Percentiles rank a stretch among this genome's conserved stretches.
These are phyloP conservation scores for Heliconius hortense DNA, from an alignment of 2,888 invertebrate species.

Conservation along the genomic window DNA sequence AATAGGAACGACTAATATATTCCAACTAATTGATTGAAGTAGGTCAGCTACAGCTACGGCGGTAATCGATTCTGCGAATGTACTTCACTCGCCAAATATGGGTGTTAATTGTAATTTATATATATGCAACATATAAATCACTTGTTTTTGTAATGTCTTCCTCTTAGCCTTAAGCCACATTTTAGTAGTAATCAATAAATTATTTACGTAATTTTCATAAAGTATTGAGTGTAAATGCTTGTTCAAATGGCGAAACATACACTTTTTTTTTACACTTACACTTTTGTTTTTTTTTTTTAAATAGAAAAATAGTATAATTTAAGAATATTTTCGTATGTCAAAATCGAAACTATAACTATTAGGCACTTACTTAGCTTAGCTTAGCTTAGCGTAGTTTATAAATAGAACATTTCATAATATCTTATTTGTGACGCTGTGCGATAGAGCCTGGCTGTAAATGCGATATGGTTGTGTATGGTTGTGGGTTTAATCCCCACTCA, in stretches of 20 bases:
- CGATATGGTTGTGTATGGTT: not conserved
- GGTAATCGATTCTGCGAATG: constrained; percentile 20
- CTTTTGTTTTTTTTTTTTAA: too few species aligned
- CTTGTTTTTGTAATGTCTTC: constrained; percentile 14
- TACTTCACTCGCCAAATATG: constrained; percentile 16
- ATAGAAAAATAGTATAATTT: too few species aligned
- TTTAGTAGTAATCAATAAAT: not conserved
- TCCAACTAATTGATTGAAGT: constrained; percentile 14
- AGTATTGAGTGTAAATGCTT: not conserved
- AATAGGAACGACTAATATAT: constrained; percentile 9
- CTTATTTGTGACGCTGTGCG: too few species aligned
- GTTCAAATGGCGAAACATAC: not conserved
- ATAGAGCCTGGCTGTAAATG: not conserved
- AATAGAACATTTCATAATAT: too few species aligned
- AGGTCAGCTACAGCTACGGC: not conserved
- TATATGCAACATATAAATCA: constrained; percentile 13
- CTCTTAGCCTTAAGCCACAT: not conserved
- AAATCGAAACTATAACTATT: too few species aligned
- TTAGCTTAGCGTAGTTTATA: too few species aligned
- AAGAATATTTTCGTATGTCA: too few species aligned
- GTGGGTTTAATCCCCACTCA: not conserved
- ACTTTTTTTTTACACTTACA: too few species aligned
- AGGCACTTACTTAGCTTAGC: too few species aligned
- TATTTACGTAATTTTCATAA: not conserved
- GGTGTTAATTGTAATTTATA: constrained; percentile 17